phyloP scores from a whole-genome alignment of 2,797 vertebrate species.

The Gymnodraco acuticeps region DNA sequence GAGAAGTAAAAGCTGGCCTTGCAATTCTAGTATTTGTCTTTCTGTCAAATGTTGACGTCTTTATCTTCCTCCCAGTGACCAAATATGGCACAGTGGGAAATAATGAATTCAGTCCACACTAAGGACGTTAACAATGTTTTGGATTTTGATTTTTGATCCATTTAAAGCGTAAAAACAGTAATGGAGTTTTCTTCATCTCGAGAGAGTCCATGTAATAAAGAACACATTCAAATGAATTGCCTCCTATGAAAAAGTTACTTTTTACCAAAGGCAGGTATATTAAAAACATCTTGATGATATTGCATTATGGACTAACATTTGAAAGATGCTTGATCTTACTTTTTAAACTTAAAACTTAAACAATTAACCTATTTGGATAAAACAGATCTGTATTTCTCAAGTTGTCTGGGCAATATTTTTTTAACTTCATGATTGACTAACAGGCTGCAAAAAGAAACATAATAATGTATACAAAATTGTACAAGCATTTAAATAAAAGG shows the following conservation, averaged over 20 bases:
- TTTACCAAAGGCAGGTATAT: neutral
- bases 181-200: neutral
- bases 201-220: neutral
- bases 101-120: conserved; percentile 26
- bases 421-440: neutral
- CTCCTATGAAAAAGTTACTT: neutral
- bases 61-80: conserved; percentile 49
- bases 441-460: neutral
- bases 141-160: conserved; percentile 12
- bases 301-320: neutral
- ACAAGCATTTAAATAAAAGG: neutral
- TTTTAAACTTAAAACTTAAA: neutral
- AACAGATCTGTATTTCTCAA: neutral
- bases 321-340: too few relatives aligned
- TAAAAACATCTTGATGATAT: neutral
- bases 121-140: neutral
- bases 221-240: neutral
- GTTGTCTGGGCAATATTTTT: neutral
- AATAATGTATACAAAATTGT: neutral
- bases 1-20: conserved; percentile 61
- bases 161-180: neutral
- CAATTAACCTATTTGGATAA: neutral
- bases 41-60: conserved; percentile 65
- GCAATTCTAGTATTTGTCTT: conserved; percentile 64
- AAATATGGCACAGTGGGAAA: conserved; percentile 52